Base-by-base conservation (phyloP, 2,888 invertebrate genomes). In the Ceriagrion tenellum region DNA sequence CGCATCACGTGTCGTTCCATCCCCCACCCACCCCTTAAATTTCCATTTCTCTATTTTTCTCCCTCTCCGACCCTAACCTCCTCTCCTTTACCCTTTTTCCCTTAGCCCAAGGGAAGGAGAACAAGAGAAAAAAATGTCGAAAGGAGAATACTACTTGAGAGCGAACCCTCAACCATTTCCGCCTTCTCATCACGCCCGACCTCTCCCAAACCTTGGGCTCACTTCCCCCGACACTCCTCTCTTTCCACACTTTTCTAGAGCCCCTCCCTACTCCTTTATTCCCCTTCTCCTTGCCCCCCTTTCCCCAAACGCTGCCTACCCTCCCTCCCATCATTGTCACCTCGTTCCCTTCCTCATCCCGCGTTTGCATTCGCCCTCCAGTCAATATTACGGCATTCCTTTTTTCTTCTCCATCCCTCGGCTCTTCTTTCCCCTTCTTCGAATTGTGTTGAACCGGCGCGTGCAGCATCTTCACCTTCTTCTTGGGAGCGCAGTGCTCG, bases 171-270 rank as follows among this genome's bases (percentile, higher is more conserved):
- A 88, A 88, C 88, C 35, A 13, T 88, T 47, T 88, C 88, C 40
- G 47, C n/a, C 88, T 47, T 35, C 88, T 47, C 35, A 88, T 88
- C 88, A 47, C 35, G 40, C 88, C 88, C 35, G 18, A 40, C 88
- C 88, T 88, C 47, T 88, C n/a, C n/a, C 88, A 88, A 47, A 47
- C 88, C 35, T 18, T 47, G 88, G 18, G 88, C 88, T 88, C 88
- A 88, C 8, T 0, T 18, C 47, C 40, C 12, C 40, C 23, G 23
- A 18, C n/a, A 23, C 2, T 69, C 47, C 12, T 81, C n/a, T n/a
- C n/a, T n/a, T 81, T 4, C 81, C n/a, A 0, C 81, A 2, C n/a
- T 18, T 35, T 35, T 0, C n/a, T n/a, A n/a, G n/a, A n/a, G n/a
- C 81, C 30, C n/a, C n/a, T 20, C 18, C 40, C 12, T 40, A n/a